Percentiles rank a stretch among this genome's conserved stretches.
phyloP scores from a whole-genome alignment of 2,888 invertebrate genomes.

The Salticus scenicus region DNA sequence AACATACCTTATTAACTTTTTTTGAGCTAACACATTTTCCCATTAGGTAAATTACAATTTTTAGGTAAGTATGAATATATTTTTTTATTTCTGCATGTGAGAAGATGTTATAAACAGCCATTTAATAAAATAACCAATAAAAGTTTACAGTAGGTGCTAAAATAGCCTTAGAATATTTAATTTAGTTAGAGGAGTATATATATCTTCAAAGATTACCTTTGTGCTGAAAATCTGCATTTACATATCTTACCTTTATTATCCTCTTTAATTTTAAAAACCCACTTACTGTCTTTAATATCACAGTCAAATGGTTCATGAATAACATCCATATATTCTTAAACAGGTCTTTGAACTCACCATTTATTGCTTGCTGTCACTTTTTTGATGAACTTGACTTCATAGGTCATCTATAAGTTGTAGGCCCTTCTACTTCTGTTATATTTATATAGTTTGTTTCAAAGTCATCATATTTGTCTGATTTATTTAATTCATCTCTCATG shows the following conservation, averaged over 20 bases:
- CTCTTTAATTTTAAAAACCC: too few relatives aligned
- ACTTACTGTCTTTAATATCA: too few relatives aligned
- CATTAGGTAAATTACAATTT: not conserved
- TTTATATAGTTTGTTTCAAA: not conserved
- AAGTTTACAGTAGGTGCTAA: too few relatives aligned
- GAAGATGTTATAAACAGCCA: not conserved
- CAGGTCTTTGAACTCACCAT: not conserved
- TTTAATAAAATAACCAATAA: not conserved
- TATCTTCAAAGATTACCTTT: too few relatives aligned
- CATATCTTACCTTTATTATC: too few relatives aligned
- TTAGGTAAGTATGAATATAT: not conserved
- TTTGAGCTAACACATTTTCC: not conserved
- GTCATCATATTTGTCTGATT: not conserved
- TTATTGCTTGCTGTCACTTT: not conserved
- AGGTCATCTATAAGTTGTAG: not conserved
- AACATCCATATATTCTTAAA: not conserved
- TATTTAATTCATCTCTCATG: not conserved
- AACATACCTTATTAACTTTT: not conserved
- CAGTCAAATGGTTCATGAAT: too few relatives aligned
- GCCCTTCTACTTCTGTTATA: too few relatives aligned
- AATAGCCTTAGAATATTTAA: too few relatives aligned
- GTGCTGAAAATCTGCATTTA: too few relatives aligned
- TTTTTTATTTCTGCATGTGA: not conserved
- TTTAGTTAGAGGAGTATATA: too few relatives aligned
- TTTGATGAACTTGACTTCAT: not conserved